Evolutionary conservation across 2,797 vertebrate species (phyloP).

Genomic region (Brachymystax lenok): DNA sequence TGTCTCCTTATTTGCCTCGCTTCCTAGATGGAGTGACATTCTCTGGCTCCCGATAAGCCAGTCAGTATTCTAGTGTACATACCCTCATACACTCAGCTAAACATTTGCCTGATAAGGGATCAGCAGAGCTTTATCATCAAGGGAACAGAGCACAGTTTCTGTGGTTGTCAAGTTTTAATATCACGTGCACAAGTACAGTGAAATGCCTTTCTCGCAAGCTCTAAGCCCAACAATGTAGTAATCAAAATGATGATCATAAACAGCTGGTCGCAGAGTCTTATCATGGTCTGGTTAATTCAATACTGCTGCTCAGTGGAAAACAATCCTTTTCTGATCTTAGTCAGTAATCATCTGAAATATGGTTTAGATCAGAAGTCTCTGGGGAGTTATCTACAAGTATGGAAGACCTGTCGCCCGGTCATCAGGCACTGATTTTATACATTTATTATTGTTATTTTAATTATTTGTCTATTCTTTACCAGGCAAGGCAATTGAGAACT

Average conservation of each 20-base stretch:
- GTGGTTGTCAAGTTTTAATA: not conserved
- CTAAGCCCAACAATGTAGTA: too few species aligned
- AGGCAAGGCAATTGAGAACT: not conserved
- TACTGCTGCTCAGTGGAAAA: conserved; percentile 2
- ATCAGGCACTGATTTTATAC: not conserved
- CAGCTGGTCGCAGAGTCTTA: not conserved
- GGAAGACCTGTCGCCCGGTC: not conserved
- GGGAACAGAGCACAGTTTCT: not conserved
- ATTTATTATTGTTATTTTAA: not conserved
- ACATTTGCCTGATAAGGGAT: conserved; percentile 46
- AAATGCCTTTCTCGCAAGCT: too few species aligned
- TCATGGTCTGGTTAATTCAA: not conserved
- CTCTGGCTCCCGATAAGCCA: conserved; percentile 38
- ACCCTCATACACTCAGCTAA: conserved; percentile 30
- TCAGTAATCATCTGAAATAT: not conserved
- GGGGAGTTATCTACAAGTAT: not conserved
- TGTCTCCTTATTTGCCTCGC: conserved; percentile 40
- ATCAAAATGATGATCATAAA: not conserved
- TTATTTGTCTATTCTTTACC: not conserved
- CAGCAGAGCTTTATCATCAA: not conserved
- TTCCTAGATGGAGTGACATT: conserved; percentile 30
- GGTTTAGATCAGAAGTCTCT: not conserved
- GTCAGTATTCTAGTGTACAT: conserved; percentile 32
- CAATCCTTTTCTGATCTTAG: not conserved
- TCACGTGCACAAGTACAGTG: too few species aligned